Evolutionary conservation across 1,140 invertebrate species (phyloP).

Genomic region (Lethrus apterus): DNA sequence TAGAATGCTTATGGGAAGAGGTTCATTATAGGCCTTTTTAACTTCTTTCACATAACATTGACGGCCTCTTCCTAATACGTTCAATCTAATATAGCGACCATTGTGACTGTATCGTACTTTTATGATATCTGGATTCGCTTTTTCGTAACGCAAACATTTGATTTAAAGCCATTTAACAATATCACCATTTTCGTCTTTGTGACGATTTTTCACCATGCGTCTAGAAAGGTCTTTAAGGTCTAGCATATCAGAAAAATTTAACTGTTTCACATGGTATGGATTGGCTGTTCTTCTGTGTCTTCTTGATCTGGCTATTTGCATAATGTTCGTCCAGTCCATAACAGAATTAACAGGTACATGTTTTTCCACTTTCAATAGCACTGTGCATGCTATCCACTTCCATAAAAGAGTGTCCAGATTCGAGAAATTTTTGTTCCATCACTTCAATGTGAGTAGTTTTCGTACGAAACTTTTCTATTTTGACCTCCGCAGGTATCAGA

Average conservation of each 20-base stretch:
- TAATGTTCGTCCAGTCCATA: neutral
- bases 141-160: conserved; percentile 7
- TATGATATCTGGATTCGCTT: neutral
- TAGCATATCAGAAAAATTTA: neutral
- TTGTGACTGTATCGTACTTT: neutral
- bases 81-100: neutral
- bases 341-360: neutral
- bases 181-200: neutral
- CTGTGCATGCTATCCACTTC: conserved; percentile 6
- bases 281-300: neutral
- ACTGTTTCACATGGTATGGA: neutral
- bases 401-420: conserved; percentile 2
- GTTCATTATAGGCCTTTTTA: no score
- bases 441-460: neutral
- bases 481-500: conserved; percentile 8
- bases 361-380: neutral
- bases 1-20: no score
- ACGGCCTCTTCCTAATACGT: no score
- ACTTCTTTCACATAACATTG: no score
- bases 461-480: neutral
- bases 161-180: neutral
- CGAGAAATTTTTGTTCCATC: conserved; percentile 8
- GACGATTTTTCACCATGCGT: no score
- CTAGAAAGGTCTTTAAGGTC: conserved; percentile 1
- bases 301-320: neutral